Evolutionary conservation across 2,888 invertebrate genomes (phyloP).

Genomic region (Notodonta ziczac): DNA sequence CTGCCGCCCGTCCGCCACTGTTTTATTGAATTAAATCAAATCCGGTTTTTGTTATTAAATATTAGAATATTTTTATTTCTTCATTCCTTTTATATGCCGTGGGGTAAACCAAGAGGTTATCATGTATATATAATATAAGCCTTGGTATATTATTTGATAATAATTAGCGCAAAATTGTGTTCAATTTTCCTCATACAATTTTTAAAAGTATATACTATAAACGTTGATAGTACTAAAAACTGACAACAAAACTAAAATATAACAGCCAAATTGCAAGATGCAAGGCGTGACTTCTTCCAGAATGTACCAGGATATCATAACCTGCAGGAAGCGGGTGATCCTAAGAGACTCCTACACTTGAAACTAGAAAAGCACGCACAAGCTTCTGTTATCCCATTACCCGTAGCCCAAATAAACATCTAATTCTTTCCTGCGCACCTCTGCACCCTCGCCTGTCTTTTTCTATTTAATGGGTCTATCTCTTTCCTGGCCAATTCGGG

Average conservation of each 20-base stretch:
- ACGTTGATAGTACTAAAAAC: too few relatives aligned
- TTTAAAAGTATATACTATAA: too few relatives aligned
- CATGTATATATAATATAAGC: too few relatives aligned
- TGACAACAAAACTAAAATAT: too few relatives aligned
- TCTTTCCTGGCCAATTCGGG: slow-evolving; percentile 64
- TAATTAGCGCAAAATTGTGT: too few relatives aligned
- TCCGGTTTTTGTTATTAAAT: slow-evolving; percentile 6
- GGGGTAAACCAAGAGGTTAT: neutral
- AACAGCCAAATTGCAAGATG: too few relatives aligned
- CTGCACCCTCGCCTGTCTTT: slow-evolving; percentile 65
- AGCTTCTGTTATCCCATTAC: slow-evolving; percentile 76
- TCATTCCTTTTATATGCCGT: neutral
- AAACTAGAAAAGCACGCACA: slow-evolving; percentile 68
- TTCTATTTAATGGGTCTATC: slow-evolving; percentile 50
- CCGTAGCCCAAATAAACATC: slow-evolving; percentile 80
- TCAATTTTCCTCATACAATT: too few relatives aligned
- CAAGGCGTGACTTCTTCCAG: neutral
- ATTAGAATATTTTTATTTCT: slow-evolving; percentile 20
- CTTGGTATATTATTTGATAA: too few relatives aligned
- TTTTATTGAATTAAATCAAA: slow-evolving; percentile 31
- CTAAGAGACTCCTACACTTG: slow-evolving; percentile 47
- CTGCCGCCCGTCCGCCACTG: slow-evolving; percentile 15
- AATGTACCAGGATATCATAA: slow-evolving; percentile 10
- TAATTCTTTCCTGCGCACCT: slow-evolving; percentile 83
- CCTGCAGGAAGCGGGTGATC: slow-evolving; percentile 21